Evolutionary conservation across 2,888 invertebrate genomes (phyloP), one percentile per base, ranked within the genome.

Genomic region (Philereme transversata): DNA sequence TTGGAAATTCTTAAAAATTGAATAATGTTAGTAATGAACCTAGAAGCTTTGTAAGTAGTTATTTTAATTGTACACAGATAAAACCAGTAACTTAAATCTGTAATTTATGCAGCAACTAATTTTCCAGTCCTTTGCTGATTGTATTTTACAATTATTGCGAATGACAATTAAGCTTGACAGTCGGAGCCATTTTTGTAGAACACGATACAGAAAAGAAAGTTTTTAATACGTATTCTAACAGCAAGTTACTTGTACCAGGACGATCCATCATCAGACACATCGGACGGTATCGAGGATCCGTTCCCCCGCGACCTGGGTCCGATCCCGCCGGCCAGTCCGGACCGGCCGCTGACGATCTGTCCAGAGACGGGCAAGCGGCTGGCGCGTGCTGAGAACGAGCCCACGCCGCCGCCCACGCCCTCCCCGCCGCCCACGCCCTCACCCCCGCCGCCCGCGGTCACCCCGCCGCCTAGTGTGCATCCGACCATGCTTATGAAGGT

Each of bases 331-430:
- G 86, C 94, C 9, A 94, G 94, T 77, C 96, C 95, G 22, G 94
- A 94, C 7, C 92, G 94, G 61, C 94, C 94, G 57, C 94, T 96
- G 57, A 95, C 96, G 49, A 88, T 97, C 67, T 96, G 96, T 62
- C 91, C 91, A 51, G 65, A 53, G 44, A 72, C 86, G 6, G 91
- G 91, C 8, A 73, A 75, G 59, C 79, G 92, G 2, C 81, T 93
- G 62, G 93, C 94, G 68, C 93, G 94, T 71, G 94, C 95, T 3
- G 95, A 95, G 85, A 93, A 93, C 60, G 93, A 94, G 82, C 93
- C 93, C 72, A 93, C 94, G 55, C 93, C 94, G 59, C 93, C 94
- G 70, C 93, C 94, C 69, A 88, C 91, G 57, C 93, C 94, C 38
- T 78, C 84, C 44, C 93, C 90, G 69, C 86, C 84, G 64, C 87